Base-by-base conservation (phyloP, 2,797 vertebrate genomes). In the Leuciscus waleckii region DNA sequence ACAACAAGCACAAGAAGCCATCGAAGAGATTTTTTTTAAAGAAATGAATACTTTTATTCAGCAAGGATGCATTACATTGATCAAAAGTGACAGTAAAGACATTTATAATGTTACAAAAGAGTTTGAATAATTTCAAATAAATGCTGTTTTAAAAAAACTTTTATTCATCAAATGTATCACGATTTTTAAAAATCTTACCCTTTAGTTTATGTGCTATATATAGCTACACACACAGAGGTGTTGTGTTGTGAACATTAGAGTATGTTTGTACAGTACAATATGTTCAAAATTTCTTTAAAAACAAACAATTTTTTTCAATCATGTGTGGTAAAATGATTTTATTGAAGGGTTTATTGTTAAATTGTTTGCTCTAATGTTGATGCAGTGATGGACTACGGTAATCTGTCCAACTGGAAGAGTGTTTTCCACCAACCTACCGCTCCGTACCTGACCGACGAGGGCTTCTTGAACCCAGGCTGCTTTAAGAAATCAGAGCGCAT, bases 361-460 rank as follows among this genome's bases (percentile, higher is more conserved):
- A 4, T 29, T 29, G 7, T 61, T 61, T 41, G 6, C 65, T 84
- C 16, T 41, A 11, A 69, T 84, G 81, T 88, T 51, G 90, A 81
- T 91, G 39, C 89, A 96, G 95, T 95, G 79, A 95, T 97, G 90
- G 94, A 98, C 89, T 92, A 94, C 81, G 93, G 92, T 81, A 98
- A 98, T 91, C 87, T 98, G 89, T 98, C 97, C 83, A 97, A 96
- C 91, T 99, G 98, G 98, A 96, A 95, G 86, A 95, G 94, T 83
- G 98, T 97, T 0, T 98, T 96, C 90, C 94, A 95, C 88, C 90
- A 94, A 65, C 96, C 90, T 81, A 96, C 97, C 1, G 95, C 93
- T 56, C 97, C 96, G 0, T 99, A 99, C 93, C 93, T 99, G 93
- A 96, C 98, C 41, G 98, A 98, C 78, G 93, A 94, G 84, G 98